phyloP scores from a whole-genome alignment of 2,113 vertebrate species.

The Anguilla japonica region DNA sequence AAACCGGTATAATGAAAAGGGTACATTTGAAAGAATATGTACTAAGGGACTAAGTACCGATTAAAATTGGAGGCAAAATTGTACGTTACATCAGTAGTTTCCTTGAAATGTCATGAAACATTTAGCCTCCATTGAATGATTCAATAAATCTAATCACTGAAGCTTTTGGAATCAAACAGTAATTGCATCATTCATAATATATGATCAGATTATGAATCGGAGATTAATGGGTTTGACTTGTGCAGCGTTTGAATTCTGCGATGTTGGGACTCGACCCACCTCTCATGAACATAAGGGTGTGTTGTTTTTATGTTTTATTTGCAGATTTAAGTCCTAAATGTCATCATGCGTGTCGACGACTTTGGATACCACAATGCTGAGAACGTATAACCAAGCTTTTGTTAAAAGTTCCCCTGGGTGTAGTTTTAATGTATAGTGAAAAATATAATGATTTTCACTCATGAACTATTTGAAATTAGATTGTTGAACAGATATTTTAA shows the following conservation, averaged over 20 bases:
- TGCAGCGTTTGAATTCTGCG: neutral
- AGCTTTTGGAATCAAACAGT: constrained; percentile 4
- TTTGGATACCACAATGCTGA: neutral
- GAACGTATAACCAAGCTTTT: too few species aligned
- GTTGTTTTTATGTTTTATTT: neutral
- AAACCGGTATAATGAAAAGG: neutral
- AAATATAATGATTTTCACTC: neutral
- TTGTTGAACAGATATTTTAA: neutral
- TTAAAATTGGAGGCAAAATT: neutral
- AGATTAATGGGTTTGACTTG: neutral
- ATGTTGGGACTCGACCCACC: neutral
- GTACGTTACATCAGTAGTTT: neutral
- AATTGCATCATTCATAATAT: constrained; percentile 9
- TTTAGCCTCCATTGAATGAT: constrained; percentile 4
- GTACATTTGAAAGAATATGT: neutral
- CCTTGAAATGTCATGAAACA: neutral
- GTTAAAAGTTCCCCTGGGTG: too few species aligned
- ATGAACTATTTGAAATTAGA: neutral
- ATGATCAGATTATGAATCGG: neutral
- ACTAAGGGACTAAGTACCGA: neutral
- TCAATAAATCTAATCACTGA: constrained; percentile 7
- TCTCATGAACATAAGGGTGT: neutral
- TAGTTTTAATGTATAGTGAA: neutral
- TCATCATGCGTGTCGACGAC: neutral
- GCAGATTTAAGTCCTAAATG: neutral